Percentiles rank a stretch among this genome's conserved stretches.
phyloP scores from a whole-genome alignment of 2,113 vertebrate species.

The Brachypodius melanocephalos region DNA sequence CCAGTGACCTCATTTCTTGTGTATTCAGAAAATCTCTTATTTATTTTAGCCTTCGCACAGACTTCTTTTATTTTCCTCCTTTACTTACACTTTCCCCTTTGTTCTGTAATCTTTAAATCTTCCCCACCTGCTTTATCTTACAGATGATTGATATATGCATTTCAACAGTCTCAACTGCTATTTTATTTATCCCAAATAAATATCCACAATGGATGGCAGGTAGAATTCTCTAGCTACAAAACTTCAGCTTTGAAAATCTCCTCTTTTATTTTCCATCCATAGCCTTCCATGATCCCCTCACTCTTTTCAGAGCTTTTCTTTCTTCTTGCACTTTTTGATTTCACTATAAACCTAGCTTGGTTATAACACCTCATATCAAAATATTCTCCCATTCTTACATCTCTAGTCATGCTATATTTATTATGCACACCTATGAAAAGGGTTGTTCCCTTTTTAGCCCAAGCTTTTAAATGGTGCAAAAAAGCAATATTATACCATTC shows the following conservation, averaged over 20 bases:
- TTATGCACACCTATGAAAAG: neutral
- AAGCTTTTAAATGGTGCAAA: constrained; percentile 13
- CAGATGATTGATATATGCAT: constrained; percentile 20
- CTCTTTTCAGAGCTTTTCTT: neutral
- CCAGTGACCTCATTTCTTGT: neutral
- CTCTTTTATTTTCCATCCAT: neutral
- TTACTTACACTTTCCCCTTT: constrained; percentile 3
- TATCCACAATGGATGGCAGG: neutral
- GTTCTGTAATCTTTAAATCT: constrained; percentile 38
- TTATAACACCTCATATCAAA: neutral
- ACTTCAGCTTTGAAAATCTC: constrained; percentile 12
- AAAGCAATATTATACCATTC: neutral
- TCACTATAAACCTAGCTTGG: neutral
- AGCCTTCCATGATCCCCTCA: neutral
- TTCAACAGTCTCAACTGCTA: constrained; percentile 2
- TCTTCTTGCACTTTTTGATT: neutral
- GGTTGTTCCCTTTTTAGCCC: neutral
- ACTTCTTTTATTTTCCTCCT: neutral
- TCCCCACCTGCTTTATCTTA: neutral
- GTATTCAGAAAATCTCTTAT: constrained; percentile 6
- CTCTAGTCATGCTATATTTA: neutral
- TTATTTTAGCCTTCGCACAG: neutral
- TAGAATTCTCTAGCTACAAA: constrained; percentile 18
- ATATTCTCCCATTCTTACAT: neutral
- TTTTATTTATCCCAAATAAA: constrained; percentile 36